Conservation (phyloP, 1,140 invertebrate genomes). For the Apis cerana region DNA sequence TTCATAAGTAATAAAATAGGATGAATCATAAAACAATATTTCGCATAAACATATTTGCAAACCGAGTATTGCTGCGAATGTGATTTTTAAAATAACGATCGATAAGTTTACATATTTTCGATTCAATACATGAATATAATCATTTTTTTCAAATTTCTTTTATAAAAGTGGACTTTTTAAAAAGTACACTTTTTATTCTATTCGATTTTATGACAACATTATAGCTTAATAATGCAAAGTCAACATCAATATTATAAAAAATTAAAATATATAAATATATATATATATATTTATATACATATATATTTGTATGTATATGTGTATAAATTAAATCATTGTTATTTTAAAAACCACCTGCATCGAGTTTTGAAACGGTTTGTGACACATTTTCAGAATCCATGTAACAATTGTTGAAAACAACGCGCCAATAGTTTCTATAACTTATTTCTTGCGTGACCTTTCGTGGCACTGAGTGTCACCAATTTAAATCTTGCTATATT, state of each 20-base stretch:
- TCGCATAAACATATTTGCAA: background rate
- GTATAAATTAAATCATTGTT: background rate
- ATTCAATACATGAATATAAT: too few species aligned
- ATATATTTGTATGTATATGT: background rate
- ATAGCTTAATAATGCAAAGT: background rate
- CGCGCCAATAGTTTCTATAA: conserved; percentile 59
- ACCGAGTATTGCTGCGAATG: conserved; percentile 16
- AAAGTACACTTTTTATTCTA: background rate
- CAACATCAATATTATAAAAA: background rate
- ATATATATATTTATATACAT: background rate
- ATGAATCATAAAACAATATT: background rate
- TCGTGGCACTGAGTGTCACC: conserved; percentile 76
- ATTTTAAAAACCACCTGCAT: conserved; percentile 62
- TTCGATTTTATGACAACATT: background rate
- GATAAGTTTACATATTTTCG: background rate
- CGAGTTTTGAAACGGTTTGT: conserved; percentile 5
- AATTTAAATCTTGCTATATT: conserved; percentile 59
- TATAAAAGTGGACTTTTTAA: too few species aligned
- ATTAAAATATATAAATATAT: background rate
- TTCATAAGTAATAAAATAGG: background rate
- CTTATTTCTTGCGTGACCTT: conserved; percentile 77
- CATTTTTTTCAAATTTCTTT: too few species aligned
- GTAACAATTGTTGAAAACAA: conserved; percentile 42
- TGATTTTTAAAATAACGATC: conserved; percentile 14
- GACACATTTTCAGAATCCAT: conserved; percentile 50